Percentiles rank a stretch among this genome's conserved stretches.
Evolutionary conservation across 35 echinoderm and acorn worm genomes (phyloP).

Genomic region (Ophiothrix spiculata): DNA sequence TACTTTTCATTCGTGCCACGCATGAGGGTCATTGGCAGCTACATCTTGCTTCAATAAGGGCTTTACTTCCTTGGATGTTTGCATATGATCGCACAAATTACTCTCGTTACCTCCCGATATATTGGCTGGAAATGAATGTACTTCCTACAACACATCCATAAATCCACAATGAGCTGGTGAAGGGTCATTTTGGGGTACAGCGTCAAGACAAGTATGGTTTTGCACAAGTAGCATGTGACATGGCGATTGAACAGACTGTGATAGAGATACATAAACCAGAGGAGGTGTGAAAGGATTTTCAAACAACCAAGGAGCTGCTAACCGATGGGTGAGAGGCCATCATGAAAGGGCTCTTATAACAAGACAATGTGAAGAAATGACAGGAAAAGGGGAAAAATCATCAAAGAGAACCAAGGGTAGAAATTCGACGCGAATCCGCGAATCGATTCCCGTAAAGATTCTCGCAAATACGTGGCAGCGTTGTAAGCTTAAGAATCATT

Average conservation of each 20-base stretch:
- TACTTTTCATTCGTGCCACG: constrained; percentile 49
- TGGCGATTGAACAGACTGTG: constrained; percentile 25
- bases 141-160: constrained; percentile 15
- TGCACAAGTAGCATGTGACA: no score
- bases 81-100: constrained; percentile 56
- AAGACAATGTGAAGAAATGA: constrained; percentile 70
- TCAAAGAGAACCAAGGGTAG: background rate
- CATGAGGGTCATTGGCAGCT: constrained; percentile 52
- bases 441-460: no score
- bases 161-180: background rate
- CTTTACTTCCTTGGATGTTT: constrained; percentile 51
- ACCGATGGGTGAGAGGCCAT: constrained; percentile 48
- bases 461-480: no score
- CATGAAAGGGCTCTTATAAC: constrained; percentile 63
- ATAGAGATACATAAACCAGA: constrained; percentile 40
- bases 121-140: constrained; percentile 49
- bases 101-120: constrained; percentile 40
- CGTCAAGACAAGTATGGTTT: background rate
- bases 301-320: constrained; percentile 48
- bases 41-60: constrained; percentile 47
- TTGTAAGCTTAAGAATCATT: no score
- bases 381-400: constrained; percentile 55
- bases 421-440: no score
- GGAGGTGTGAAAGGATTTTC: constrained; percentile 67
- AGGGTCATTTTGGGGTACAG: constrained; percentile 56